phyloP scores from a whole-genome alignment of 2,888 invertebrate species.

The Steinernema hermaphroditum region DNA sequence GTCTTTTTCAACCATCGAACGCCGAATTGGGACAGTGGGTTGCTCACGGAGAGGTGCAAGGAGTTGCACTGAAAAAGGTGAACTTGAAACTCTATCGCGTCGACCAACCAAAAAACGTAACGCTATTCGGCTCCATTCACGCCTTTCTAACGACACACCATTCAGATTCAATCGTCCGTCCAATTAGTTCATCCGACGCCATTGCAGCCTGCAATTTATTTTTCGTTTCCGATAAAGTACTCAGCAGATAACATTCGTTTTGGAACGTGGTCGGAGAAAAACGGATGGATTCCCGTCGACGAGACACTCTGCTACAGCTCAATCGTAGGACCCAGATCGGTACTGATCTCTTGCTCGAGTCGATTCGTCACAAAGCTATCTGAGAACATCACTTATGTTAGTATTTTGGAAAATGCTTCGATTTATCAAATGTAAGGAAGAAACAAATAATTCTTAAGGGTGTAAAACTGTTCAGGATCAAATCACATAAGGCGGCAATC shows the following conservation, averaged over 20 bases:
- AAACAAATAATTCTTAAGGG: too few relatives aligned
- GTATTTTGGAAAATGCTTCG: constrained; percentile 12
- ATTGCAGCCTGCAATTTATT: constrained; percentile 23
- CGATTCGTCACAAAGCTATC: neutral
- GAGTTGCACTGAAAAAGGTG: constrained; percentile 13
- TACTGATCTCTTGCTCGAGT: constrained; percentile 15
- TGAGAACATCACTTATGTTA: constrained; percentile 8
- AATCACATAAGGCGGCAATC: neutral
- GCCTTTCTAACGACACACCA: constrained; percentile 12
- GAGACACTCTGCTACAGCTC: constrained; percentile 16
- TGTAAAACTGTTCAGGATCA: constrained; percentile 5
- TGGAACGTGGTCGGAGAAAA: constrained; percentile 7
- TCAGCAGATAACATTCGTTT: constrained; percentile 4
- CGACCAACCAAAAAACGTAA: constrained; percentile 23
- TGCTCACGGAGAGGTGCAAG: constrained; percentile 24
- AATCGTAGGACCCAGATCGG: constrained; percentile 4
- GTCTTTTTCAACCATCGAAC: neutral
- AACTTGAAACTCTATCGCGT: constrained; percentile 30
- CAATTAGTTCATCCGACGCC: constrained; percentile 16
- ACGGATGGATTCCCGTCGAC: constrained; percentile 21
- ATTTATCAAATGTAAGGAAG: neutral
- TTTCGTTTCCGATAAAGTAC: constrained; percentile 23
- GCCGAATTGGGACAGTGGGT: constrained; percentile 9
- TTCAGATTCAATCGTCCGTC: constrained; percentile 26
- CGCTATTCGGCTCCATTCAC: constrained; percentile 25